A percentile compares a stretch with the other conserved stretches of the same genome.
Evolutionary conservation across 2,888 invertebrate species (phyloP).

Genomic region (Pomacea canaliculata): DNA sequence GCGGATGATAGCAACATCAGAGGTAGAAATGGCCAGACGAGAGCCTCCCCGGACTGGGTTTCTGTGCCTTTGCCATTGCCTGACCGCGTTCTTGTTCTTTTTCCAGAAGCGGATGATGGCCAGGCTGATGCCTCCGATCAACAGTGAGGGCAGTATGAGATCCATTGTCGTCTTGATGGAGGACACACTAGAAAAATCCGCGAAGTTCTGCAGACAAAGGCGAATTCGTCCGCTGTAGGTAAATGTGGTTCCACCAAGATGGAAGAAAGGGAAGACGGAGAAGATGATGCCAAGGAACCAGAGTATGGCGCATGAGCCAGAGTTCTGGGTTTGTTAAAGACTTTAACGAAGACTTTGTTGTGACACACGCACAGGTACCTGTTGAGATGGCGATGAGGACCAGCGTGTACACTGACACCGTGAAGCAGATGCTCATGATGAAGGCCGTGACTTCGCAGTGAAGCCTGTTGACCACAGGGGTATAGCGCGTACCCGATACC

Average conservation of each 20-base stretch:
- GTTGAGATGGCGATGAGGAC: constrained; percentile 28
- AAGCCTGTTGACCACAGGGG: background rate
- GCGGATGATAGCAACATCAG: constrained; percentile 8
- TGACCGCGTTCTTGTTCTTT: constrained; percentile 1
- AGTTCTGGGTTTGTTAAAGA: constrained; percentile 19
- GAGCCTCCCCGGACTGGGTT: no score
- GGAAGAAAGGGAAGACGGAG: constrained; percentile 14
- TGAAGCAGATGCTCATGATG: background rate
- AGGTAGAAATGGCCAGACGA: background rate
- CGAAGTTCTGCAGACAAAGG: constrained; percentile 16
- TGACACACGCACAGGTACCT: constrained; percentile 29
- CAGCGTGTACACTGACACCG: constrained; percentile 24
- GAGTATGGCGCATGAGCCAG: constrained; percentile 3
- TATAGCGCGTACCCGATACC: constrained; percentile 1
- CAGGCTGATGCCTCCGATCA: constrained; percentile 19
- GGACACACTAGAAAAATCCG: constrained; percentile 2
- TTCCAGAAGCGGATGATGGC: constrained; percentile 24
- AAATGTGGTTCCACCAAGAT: constrained; percentile 7
- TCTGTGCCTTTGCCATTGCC: constrained; percentile 8
- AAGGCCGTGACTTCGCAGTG: constrained; percentile 2
- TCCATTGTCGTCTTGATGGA: constrained; percentile 8
- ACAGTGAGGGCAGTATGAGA: constrained; percentile 12
- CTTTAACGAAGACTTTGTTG: constrained; percentile 1
- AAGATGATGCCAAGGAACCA: constrained; percentile 18
- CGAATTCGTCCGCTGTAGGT: constrained; percentile 10